Evolutionary conservation across 1,140 invertebrate species (phyloP).

Genomic region (Megalonaias nervosa): DNA sequence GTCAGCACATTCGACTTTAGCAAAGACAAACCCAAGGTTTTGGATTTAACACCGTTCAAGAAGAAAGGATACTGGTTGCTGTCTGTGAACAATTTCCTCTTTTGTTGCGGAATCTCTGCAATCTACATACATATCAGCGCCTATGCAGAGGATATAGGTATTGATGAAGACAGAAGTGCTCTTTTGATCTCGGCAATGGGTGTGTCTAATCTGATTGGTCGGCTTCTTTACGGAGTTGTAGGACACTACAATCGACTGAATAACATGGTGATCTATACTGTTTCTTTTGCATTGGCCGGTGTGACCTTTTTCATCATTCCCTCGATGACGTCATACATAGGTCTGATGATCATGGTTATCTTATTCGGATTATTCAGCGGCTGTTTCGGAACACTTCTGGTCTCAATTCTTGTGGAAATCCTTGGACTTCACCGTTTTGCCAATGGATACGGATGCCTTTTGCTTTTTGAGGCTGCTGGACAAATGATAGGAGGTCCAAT

Average conservation of each 20-base stretch:
- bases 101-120: constrained; percentile 46
- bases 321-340: constrained; percentile 16
- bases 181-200: constrained; percentile 92
- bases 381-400: constrained; percentile 42
- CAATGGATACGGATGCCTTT: constrained; percentile 45
- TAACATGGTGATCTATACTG: constrained; percentile 35
- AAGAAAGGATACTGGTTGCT: constrained; percentile 40
- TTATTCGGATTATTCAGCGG: constrained; percentile 46
- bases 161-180: constrained; percentile 69
- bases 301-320: constrained; percentile 32
- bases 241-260: constrained; percentile 27
- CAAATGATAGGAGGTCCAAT: constrained; percentile 40
- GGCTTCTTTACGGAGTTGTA: constrained; percentile 31
- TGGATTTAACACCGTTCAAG: constrained; percentile 39
- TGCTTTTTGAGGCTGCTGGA: constrained; percentile 45
- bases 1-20: constrained; percentile 7
- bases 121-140: constrained; percentile 43
- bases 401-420: constrained; percentile 35
- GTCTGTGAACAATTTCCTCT: constrained; percentile 39
- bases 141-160: constrained; percentile 29
- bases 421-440: constrained; percentile 41
- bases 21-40: constrained; percentile 23
- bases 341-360: constrained; percentile 29
- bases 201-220: constrained; percentile 56
- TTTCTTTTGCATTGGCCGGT: constrained; percentile 30